A percentile compares a stretch with the other conserved stretches of the same genome.
Evolutionary conservation across 2,113 vertebrate species (phyloP).

Genomic region (Hippotragus niger): DNA sequence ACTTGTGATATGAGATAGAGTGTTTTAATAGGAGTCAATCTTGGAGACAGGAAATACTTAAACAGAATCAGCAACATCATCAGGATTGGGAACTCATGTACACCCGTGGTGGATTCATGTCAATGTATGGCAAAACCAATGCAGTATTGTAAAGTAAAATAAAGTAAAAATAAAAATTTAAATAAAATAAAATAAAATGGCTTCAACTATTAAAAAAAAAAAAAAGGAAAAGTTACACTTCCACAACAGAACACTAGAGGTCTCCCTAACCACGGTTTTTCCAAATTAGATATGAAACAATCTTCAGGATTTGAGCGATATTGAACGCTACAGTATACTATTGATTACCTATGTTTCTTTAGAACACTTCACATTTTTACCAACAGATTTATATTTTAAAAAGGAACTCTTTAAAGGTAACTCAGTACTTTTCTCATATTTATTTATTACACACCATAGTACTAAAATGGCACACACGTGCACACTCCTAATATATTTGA

Average conservation of each 20-base stretch:
- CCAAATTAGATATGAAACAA: background rate
- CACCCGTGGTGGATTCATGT: no score
- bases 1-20: background rate
- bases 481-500: background rate
- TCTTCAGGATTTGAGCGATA: background rate
- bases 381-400: background rate
- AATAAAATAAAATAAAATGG: no score
- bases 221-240: background rate
- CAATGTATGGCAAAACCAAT: no score
- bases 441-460: background rate
- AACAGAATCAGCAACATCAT: background rate
- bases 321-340: accelerated
- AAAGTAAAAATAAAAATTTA: no score
- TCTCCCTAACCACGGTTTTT: background rate
- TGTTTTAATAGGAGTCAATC: background rate
- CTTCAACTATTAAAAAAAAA: no score
- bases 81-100: no score
- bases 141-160: no score
- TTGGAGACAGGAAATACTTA: background rate
- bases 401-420: background rate
- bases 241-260: slow-evolving; percentile 38
- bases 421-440: background rate
- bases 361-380: background rate
- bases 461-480: background rate
- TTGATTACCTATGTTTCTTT: background rate